phyloP scores from a whole-genome alignment of 2,888 invertebrate genomes.

The Coleophora flavipennella region DNA sequence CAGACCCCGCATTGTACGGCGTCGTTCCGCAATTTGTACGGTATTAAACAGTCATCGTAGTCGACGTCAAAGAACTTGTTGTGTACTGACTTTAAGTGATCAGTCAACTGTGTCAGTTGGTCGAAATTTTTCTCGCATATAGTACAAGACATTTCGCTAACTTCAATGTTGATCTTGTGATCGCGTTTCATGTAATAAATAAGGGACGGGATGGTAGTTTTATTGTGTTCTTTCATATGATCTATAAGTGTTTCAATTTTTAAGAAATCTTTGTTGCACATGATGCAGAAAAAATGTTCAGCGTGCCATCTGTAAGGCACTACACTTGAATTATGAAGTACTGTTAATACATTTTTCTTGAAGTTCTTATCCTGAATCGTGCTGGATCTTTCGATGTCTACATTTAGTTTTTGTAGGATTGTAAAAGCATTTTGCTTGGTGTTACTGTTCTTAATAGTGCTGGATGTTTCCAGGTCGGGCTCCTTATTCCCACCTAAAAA shows the following conservation, averaged over 20 bases:
- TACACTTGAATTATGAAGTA: constrained; percentile 47
- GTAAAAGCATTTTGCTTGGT: too few relatives aligned
- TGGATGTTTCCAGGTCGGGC: too few relatives aligned
- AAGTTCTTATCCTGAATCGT: constrained; percentile 52
- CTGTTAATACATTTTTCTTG: constrained; percentile 48
- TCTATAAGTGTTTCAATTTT: constrained; percentile 39
- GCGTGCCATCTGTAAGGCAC: constrained; percentile 61
- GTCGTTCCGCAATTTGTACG: constrained; percentile 37
- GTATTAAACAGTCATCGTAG: constrained; percentile 42
- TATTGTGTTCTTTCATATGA: constrained; percentile 45
- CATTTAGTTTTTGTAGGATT: too few relatives aligned
- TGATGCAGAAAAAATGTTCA: constrained; percentile 57
- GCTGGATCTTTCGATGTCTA: constrained; percentile 39
- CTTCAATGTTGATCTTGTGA: constrained; percentile 58
- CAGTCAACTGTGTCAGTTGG: constrained; percentile 28
- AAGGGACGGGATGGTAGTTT: constrained; percentile 40
- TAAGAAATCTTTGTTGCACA: constrained; percentile 47
- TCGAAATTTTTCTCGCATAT: constrained; percentile 27
- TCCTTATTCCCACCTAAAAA: constrained; percentile 47
- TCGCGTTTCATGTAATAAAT: constrained; percentile 48
- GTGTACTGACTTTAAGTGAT: constrained; percentile 39
- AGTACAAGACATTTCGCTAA: constrained; percentile 32
- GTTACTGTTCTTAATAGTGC: too few relatives aligned
- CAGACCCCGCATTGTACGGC: constrained; percentile 45
- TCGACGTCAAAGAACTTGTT: constrained; percentile 30